Percentiles rank a stretch among this genome's conserved stretches.
Evolutionary conservation across 2,888 invertebrate species (phyloP).

Genomic region (Drosophila basisetae): DNA sequence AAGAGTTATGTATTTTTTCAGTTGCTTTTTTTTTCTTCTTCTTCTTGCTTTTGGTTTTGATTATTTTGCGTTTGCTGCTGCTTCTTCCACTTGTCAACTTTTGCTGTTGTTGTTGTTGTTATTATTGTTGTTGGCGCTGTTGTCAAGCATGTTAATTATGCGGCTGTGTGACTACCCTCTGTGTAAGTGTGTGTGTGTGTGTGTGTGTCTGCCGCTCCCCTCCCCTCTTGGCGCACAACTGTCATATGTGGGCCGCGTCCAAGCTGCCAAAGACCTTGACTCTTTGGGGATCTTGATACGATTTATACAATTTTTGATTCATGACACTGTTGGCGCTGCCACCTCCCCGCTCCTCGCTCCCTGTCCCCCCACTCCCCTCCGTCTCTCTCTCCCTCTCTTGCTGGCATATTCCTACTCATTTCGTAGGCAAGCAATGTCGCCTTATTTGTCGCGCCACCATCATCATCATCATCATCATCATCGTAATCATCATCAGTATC

Average conservation of each 20-base stretch:
- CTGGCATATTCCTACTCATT: conserved; percentile 48
- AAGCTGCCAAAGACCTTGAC: conserved; percentile 69
- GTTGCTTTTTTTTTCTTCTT: conserved; percentile 7
- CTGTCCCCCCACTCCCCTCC: background rate
- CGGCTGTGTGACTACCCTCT: conserved; percentile 43
- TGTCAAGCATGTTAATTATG: conserved; percentile 79
- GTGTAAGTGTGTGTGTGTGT: background rate
- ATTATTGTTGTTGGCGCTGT: conserved; percentile 19
- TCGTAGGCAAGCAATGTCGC: conserved; percentile 72
- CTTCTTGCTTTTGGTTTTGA: conserved; percentile 23
- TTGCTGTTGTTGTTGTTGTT: background rate
- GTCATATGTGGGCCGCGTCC: conserved; percentile 58
- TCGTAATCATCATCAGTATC: background rate
- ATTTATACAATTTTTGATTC: conserved; percentile 78
- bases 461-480: conserved; percentile 12
- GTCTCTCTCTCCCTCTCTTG: background rate
- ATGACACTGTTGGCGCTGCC: conserved; percentile 51
- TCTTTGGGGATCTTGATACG: conserved; percentile 72
- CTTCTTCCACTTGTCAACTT: conserved; percentile 12
- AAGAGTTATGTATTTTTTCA: conserved; percentile 46
- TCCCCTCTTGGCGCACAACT: conserved; percentile 3
- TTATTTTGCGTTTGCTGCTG: conserved; percentile 33
- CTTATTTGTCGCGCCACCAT: conserved; percentile 64
- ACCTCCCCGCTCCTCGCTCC: background rate
- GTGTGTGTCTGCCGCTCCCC: background rate